Evolutionary conservation across 1,140 invertebrate genomes (phyloP).

Genomic region (Drosophila rufa): DNA sequence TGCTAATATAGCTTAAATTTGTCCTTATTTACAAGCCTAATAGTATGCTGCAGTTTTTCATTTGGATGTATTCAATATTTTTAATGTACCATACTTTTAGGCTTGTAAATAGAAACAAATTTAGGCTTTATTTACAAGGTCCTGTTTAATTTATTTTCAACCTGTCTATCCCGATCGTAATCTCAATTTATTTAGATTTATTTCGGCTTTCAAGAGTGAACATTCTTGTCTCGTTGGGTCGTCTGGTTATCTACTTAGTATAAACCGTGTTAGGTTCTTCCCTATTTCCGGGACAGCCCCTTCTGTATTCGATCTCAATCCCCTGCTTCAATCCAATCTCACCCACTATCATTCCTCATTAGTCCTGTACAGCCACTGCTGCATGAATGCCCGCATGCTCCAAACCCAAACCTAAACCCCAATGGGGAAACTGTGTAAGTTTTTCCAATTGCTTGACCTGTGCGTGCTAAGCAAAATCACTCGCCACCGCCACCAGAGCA

Average conservation of each 20-base stretch:
- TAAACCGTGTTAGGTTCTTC: neutral
- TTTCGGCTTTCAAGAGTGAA: neutral
- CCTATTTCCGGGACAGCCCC: neutral
- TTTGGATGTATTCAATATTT: too few species aligned
- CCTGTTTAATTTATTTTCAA: neutral
- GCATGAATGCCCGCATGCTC: conserved; percentile 19
- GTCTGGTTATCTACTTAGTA: neutral
- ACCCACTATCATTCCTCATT: conserved; percentile 18
- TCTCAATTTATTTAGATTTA: neutral
- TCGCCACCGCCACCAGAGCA: conserved; percentile 26
- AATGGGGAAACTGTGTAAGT: conserved; percentile 66
- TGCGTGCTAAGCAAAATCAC: conserved; percentile 80
- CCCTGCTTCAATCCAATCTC: conserved; percentile 10
- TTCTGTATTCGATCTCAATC: conserved; percentile 7
- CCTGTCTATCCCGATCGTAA: neutral
- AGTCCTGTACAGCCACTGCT: conserved; percentile 16
- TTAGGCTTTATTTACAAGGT: too few species aligned
- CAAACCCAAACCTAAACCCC: neutral
- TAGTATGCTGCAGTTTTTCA: too few species aligned
- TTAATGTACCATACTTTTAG: too few species aligned
- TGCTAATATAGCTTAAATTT: too few species aligned
- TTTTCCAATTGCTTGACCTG: conserved; percentile 83
- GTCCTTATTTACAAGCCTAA: too few species aligned
- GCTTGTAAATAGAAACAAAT: too few species aligned
- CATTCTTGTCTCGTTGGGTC: neutral